Percentiles rank a stretch among this genome's conserved stretches.
These are phyloP conservation scores for Hydropotes inermis DNA, from an alignment of 2,113 vertebrate species.

Conservation along the genomic window DNA sequence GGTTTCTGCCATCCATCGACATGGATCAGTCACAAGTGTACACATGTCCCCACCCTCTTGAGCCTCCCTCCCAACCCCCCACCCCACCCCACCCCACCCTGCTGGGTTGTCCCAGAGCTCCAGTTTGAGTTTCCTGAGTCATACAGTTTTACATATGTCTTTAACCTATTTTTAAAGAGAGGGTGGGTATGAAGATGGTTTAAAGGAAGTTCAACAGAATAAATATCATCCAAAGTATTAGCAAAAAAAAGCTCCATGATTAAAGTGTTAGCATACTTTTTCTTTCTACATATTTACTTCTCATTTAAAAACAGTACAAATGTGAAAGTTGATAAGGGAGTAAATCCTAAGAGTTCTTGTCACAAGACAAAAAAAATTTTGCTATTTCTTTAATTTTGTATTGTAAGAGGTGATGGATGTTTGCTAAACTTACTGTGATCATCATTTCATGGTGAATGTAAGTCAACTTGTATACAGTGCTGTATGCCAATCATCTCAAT, in stretches of 20 bases:
- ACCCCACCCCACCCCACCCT: background rate
- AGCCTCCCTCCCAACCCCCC: background rate
- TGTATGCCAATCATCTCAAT: background rate
- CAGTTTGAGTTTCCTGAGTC: background rate
- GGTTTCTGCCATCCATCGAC: fast-evolving
- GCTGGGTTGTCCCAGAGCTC: background rate
- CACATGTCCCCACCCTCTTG: background rate
- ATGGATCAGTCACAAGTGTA: background rate
- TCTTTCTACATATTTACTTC: background rate
- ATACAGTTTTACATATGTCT: background rate
- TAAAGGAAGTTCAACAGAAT: conserved; percentile 36
- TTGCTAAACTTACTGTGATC: background rate
- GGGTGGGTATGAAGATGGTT: background rate
- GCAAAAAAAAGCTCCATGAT: background rate
- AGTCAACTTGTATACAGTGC: background rate
- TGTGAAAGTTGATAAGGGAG: background rate
- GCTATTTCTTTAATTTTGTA: background rate
- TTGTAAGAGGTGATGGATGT: too few relatives aligned
- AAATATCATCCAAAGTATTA: background rate
- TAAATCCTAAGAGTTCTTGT: too few relatives aligned
- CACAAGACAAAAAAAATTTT: background rate
- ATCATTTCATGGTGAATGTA: background rate
- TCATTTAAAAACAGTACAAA: background rate
- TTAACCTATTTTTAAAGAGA: conserved; percentile 37
- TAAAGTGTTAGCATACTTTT: background rate